Evolutionary conservation across 2,888 invertebrate species (phyloP), one percentile per base, ranked within the genome.

Genomic region (Tholera decimalis): DNA sequence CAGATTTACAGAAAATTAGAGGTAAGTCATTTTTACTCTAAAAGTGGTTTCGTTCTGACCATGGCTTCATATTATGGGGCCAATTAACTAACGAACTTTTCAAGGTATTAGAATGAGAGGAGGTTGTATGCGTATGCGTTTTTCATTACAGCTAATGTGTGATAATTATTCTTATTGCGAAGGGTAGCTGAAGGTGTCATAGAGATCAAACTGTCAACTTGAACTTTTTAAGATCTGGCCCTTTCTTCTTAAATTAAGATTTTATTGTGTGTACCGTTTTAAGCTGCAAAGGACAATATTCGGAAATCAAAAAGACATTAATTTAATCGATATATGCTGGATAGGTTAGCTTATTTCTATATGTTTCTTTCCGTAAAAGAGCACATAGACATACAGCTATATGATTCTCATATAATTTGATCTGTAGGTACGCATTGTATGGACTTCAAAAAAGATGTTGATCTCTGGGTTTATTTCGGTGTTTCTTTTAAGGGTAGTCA

Each of bases 51-150:
- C 41, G 65, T 63, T 51, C 20, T 61, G 66, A 50, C 50, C 51
- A 43, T 46, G 55, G 41, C 33, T 49, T 54, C 41, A 43, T 68
- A 60, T 55, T 60, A 74, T 55, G 54, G 57, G 30, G 50, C 43
- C 62, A 65, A 80, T 77, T 77, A 80, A 67, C 61, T 77, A 69
- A 77, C 51, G 61, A 58, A 71, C 46, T 67, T 70, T 70, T n/a
- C n/a, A 61, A 44, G 35, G 62, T 56, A 39, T 71, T 71, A 30
- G 33, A 47, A 35, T 44, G 13, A 2, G 33, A 26, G 39, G 50
- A 74, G 47, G 68, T 47, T 3, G 22, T 49, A 2, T 20, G 11
- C 2, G 9, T 6, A 26, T 60, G 5, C 22, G 15, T 59, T 57
- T 41, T 41, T 24, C 20, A 61, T 60, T 61, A 41, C 24, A 41